A percentile compares a stretch with the other conserved stretches of the same genome.
phyloP scores from a whole-genome alignment of 2,113 vertebrate species.

The Erythrolamprus reginae region DNA sequence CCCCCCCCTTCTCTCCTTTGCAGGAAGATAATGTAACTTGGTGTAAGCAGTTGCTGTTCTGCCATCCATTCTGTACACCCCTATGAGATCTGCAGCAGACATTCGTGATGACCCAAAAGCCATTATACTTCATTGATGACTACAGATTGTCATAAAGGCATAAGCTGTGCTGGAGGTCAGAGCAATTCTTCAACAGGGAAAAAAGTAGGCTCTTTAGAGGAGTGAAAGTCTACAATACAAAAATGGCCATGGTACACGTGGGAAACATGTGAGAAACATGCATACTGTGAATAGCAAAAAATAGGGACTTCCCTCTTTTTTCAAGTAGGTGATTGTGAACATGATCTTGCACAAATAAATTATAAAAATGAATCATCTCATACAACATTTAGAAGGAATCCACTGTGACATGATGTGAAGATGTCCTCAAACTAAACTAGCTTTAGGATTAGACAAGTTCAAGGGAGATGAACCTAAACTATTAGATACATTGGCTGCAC shows the following conservation, averaged over 20 bases:
- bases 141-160: constrained; percentile 19
- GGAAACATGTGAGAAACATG: background rate
- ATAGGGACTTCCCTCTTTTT: background rate
- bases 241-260: background rate
- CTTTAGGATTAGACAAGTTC: background rate
- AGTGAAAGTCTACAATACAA: background rate
- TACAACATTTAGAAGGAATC: background rate
- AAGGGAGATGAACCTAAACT: background rate
- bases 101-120: constrained; percentile 16
- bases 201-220: constrained; percentile 2
- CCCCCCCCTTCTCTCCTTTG: background rate
- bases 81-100: constrained; percentile 19
- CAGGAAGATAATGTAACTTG: background rate
- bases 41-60: background rate
- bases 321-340: background rate
- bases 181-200: constrained; percentile 10
- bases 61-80: constrained; percentile 6
- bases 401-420: background rate
- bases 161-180: constrained; percentile 17
- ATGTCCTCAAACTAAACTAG: background rate
- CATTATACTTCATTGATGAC: constrained; percentile 16
- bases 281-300: background rate
- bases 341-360: background rate
- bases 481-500: background rate
- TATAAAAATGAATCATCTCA: background rate